Conservation (phyloP, 2,888 invertebrate genomes). For the Galeopsomyia nigrocyanea region DNA sequence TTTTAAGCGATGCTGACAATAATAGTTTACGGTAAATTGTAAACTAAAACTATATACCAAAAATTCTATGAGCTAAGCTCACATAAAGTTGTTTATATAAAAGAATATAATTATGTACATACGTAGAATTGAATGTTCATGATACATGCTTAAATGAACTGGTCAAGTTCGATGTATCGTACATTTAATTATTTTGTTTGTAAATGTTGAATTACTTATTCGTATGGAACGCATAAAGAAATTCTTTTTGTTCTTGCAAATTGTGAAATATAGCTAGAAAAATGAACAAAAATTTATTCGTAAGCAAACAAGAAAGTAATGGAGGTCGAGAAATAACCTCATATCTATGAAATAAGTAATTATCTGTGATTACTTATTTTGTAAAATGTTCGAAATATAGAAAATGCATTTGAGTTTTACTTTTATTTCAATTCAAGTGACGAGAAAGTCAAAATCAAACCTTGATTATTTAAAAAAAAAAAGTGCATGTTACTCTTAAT, state of each 20-base stretch:
- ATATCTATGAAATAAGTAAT: constrained; percentile 33
- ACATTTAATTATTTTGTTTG: constrained; percentile 19
- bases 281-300: constrained; percentile 1
- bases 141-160: constrained; percentile 41
- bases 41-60: constrained; percentile 9
- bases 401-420: constrained; percentile 19
- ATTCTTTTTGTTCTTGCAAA: constrained; percentile 25
- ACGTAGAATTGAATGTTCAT: constrained; percentile 17
- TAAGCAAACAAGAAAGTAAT: constrained; percentile 35
- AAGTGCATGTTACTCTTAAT: constrained; percentile 18
- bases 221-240: constrained; percentile 8
- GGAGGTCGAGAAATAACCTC: constrained; percentile 2
- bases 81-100: constrained; percentile 18
- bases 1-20: constrained; percentile 47
- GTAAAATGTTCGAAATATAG: constrained; percentile 16
- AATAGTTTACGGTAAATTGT: constrained; percentile 27
- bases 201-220: constrained; percentile 33
- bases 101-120: constrained; percentile 13
- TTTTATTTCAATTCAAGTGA: constrained; percentile 20
- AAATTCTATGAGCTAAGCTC: constrained; percentile 33
- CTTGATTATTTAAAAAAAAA: constrained; percentile 28
- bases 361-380: constrained; percentile 35
- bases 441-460: constrained; percentile 15
- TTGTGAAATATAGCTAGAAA: constrained; percentile 16
- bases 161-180: constrained; percentile 27